These are phyloP conservation scores for Pseudorasbora parva DNA, from an alignment of 2,113 vertebrate species.

Conservation along the genomic window DNA sequence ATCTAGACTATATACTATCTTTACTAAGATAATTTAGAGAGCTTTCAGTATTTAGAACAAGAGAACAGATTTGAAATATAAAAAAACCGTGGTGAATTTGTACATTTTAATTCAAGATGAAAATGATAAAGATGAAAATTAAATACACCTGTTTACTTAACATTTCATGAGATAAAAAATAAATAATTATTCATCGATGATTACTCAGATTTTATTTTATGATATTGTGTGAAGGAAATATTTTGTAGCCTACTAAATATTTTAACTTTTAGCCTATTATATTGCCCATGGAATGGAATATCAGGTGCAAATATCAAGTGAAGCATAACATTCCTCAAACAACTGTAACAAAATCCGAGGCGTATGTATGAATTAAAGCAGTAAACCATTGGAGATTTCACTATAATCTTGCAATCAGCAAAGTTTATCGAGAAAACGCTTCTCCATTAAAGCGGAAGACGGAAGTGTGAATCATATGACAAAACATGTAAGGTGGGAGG, in stretches of 20 bases:
- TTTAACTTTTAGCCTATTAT: too few relatives aligned
- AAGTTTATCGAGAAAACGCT: background rate
- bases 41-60: background rate
- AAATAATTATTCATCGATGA: background rate
- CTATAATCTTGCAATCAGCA: background rate
- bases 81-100: background rate
- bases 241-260: too few relatives aligned
- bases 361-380: background rate
- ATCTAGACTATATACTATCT: background rate
- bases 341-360: background rate
- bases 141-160: background rate
- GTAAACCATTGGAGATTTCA: background rate
- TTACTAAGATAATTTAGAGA: background rate
- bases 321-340: background rate
- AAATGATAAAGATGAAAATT: too few relatives aligned
- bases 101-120: background rate
- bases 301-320: background rate
- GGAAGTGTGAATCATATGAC: conserved; percentile 68
- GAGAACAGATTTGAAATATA: background rate
- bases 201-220: background rate
- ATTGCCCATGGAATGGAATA: background rate
- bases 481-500: conserved; percentile 67
- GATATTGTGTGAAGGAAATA: background rate
- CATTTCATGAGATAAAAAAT: background rate
- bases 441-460: conserved; percentile 55